Percentiles rank a stretch among this genome's conserved stretches.
These are phyloP conservation scores for Hylomyscus alleni DNA, from an alignment of 2,797 vertebrate species.

Conservation along the genomic window DNA sequence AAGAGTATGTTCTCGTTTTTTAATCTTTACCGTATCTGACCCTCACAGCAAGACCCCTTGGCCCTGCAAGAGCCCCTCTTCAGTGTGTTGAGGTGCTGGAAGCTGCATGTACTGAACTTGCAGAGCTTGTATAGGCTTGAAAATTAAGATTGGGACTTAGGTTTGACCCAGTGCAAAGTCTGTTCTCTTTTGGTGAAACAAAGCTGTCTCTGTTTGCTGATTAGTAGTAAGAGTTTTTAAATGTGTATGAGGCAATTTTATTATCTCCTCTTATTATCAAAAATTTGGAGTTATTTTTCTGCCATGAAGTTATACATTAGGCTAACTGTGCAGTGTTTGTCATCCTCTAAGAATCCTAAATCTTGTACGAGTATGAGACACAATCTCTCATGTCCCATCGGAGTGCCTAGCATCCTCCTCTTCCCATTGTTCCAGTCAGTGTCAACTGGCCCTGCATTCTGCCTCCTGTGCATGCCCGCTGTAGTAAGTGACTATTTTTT, in stretches of 20 bases:
- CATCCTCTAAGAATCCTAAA: not conserved
- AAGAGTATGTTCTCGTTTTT: accelerated
- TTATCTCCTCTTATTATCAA: conserved; percentile 25
- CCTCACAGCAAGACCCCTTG: not conserved
- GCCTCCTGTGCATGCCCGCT: not conserved
- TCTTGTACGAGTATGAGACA: not conserved
- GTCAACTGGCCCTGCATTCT: not conserved
- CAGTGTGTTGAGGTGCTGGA: not conserved
- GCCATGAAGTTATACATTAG: not conserved
- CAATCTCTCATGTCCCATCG: not conserved
- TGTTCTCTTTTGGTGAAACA: not conserved
- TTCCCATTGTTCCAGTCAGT: not conserved
- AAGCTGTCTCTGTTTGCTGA: not conserved
- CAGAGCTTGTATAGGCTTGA: not conserved
- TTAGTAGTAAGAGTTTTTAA: not conserved
- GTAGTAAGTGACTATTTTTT: not conserved
- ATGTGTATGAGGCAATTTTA: not conserved
- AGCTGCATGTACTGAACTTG: not conserved
- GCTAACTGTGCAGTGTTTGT: not conserved
- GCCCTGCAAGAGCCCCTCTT: not conserved
- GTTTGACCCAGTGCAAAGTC: not conserved
- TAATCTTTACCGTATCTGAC: not conserved
- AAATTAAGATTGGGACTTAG: not conserved
- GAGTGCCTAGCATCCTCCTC: not conserved
- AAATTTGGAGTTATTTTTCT: conserved; percentile 30